phyloP scores from a whole-genome alignment of 2,888 invertebrate genomes.

The Coelopa pilipes region DNA sequence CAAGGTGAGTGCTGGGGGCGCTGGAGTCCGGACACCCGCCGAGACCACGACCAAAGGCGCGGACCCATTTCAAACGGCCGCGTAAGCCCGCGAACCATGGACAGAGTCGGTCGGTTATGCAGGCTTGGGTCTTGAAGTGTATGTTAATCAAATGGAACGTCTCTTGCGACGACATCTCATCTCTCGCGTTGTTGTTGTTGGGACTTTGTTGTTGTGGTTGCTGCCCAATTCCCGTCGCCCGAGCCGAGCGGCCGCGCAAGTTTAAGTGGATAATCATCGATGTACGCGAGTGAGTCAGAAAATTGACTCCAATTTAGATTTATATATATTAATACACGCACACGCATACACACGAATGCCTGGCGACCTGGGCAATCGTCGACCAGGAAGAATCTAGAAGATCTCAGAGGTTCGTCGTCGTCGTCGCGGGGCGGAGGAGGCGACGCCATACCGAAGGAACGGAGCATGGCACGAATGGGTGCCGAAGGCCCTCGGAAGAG shows the following conservation, averaged over 20 bases:
- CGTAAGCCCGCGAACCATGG: too few relatives aligned
- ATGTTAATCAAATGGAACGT: neutral
- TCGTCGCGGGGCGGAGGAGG: too few relatives aligned
- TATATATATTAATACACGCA: neutral
- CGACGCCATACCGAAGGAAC: too few relatives aligned
- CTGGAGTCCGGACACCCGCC: too few relatives aligned
- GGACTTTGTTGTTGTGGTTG: neutral
- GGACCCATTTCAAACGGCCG: too few relatives aligned
- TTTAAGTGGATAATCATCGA: slow-evolving; percentile 28
- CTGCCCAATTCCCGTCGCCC: neutral
- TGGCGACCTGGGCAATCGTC: too few relatives aligned
- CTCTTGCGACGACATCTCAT: neutral
- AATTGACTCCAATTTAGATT: slow-evolving; percentile 21
- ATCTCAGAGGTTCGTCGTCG: neutral
- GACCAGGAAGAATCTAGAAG: slow-evolving; percentile 12
- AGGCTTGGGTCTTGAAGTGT: neutral
- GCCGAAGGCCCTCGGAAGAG: neutral
- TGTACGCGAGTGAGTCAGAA: slow-evolving; percentile 26
- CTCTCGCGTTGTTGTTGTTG: neutral
- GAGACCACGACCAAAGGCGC: too few relatives aligned
- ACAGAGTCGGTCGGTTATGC: too few relatives aligned
- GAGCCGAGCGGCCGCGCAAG: too few relatives aligned
- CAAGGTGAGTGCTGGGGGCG: too few relatives aligned
- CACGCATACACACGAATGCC: too few relatives aligned
- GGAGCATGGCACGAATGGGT: neutral